Evolutionary conservation across 2,797 vertebrate species (phyloP), one percentile per base, ranked within the genome.

Genomic region (Melanotaenia nigrans): DNA sequence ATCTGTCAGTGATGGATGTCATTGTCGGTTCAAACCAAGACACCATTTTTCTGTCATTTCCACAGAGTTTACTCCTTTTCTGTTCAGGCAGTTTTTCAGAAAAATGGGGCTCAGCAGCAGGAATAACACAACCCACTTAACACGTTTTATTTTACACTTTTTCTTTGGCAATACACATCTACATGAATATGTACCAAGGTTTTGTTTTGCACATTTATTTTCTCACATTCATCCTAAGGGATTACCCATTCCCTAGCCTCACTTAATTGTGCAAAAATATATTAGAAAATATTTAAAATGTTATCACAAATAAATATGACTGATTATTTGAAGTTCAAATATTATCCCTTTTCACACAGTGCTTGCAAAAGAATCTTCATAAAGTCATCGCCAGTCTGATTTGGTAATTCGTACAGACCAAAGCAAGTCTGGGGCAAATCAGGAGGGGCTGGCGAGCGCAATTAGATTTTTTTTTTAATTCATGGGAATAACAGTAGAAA

Each of bases 401-500:
- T 28, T 16, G 14, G 28, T 56, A 13, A 56, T 32, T 56, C 14
- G 16, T 18, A 0, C 28, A 30, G 14, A 18, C 16, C 54, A 56
- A 56, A 54, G 22, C 47, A 49, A 7, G 47, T 47, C 45, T n/a
- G 36, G 68, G 67, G 55, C 66, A 63, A 60, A 57, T 65, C 61
- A 57, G 65, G 35, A 85, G 49, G 55, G 80, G 58, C 38, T 75
- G 71, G 63, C 42, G 36, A 30, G 30, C 30, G 5, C 30, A 30
- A 30, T 30, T 30, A 30, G 30, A 30, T 67, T 30, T 30, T 30
- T 30, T 5, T 30, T 30, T 30, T 22, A 73, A 90, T 90, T 92
- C 63, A 91, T 90, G 65, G 81, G 61, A 45, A 47, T 45, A n/a
- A 79, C 76, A 57, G 76, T 84, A 81, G 65, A 69, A 62, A 1